Evolutionary conservation across 2,113 vertebrate species (phyloP).

Genomic region (Tenebrosternarchus preto): DNA sequence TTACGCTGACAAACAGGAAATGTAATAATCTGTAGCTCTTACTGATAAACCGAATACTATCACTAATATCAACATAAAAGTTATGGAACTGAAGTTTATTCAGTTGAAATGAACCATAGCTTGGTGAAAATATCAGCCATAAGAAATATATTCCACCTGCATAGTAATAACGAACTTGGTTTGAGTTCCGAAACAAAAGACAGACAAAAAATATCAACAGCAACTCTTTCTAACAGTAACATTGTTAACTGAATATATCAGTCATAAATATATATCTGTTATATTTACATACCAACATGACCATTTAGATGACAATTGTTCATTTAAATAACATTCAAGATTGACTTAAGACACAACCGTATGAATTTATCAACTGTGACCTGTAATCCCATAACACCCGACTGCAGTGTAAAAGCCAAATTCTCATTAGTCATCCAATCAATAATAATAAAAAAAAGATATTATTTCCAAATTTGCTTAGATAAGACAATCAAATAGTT

Average conservation of each 20-base stretch:
- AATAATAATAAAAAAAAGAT: constrained; percentile 10
- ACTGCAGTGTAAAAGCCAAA: neutral
- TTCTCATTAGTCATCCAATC: constrained; percentile 18
- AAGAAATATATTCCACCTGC: neutral
- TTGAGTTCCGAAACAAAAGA: too few relatives aligned
- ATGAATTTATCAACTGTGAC: too few relatives aligned
- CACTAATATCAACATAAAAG: constrained; percentile 24
- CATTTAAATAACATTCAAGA: too few relatives aligned
- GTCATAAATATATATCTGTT: too few relatives aligned
- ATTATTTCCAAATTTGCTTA: constrained; percentile 38
- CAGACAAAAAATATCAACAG: too few relatives aligned
- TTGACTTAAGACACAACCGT: too few relatives aligned
- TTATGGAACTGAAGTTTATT: too few relatives aligned
- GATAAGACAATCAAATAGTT: constrained; percentile 51
- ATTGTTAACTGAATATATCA: too few relatives aligned
- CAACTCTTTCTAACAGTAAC: too few relatives aligned
- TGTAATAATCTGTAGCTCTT: neutral
- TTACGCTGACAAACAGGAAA: neutral
- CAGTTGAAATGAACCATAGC: neutral
- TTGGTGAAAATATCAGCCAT: neutral
- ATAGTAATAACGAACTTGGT: neutral
- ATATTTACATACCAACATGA: too few relatives aligned
- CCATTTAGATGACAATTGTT: too few relatives aligned
- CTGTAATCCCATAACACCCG: neutral
- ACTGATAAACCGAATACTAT: neutral